These are phyloP conservation scores for Antitype chi DNA, from an alignment of 2,888 invertebrate species.

Conservation along the genomic window DNA sequence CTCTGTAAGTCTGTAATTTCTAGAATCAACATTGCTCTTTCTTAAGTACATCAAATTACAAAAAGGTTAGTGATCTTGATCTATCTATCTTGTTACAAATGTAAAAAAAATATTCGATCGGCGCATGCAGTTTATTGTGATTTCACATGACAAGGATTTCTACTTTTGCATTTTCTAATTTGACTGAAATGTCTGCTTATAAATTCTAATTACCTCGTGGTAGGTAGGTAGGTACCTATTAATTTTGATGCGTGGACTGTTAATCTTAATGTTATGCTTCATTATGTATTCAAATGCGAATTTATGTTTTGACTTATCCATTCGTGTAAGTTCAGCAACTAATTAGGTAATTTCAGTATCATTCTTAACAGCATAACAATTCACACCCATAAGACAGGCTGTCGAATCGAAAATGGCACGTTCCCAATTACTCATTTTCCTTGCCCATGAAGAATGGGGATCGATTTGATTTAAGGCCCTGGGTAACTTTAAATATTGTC, in stretches of 20 bases:
- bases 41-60: background rate
- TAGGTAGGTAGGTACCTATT: background rate
- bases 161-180: conserved; percentile 45
- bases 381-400: no score
- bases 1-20: background rate
- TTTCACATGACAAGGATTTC: conserved; percentile 37
- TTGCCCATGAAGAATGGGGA: no score
- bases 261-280: conserved; percentile 21
- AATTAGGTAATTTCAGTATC: conserved; percentile 14
- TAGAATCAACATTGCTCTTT: background rate
- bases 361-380: no score
- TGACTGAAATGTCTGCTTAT: conserved; percentile 39
- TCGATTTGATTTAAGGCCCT: no score
- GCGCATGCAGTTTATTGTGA: conserved; percentile 15
- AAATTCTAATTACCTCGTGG: conserved; percentile 39
- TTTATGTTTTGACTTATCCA: conserved; percentile 8
- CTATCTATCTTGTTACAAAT: background rate
- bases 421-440: no score
- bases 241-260: conserved; percentile 28
- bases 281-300: conserved; percentile 31
- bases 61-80: background rate
- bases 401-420: no score
- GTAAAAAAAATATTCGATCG: conserved; percentile 21
- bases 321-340: conserved; percentile 11
- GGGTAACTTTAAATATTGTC: no score